Evolutionary conservation across 2,888 invertebrate species (phyloP).

Genomic region (Thyatira batis): DNA sequence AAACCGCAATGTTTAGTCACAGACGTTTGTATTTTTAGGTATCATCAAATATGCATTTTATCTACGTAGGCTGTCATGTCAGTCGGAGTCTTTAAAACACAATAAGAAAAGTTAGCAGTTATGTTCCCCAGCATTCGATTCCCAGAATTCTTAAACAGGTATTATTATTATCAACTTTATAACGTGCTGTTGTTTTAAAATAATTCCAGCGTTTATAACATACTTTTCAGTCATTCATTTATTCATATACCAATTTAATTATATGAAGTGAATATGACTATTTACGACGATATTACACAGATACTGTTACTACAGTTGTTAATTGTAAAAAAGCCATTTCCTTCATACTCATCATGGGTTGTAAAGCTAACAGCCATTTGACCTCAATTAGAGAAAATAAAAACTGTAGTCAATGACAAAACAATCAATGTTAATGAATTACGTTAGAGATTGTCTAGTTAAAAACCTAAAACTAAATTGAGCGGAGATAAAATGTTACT

Average conservation of each 20-base stretch:
- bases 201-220: too few species aligned
- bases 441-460: constrained; percentile 48
- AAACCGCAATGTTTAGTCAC: constrained; percentile 4
- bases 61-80: background rate
- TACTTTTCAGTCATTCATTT: too few species aligned
- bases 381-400: constrained; percentile 71
- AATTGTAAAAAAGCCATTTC: constrained; percentile 50
- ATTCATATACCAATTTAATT: too few species aligned
- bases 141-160: background rate
- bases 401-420: constrained; percentile 70
- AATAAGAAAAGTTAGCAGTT: background rate
- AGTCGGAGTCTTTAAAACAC: background rate
- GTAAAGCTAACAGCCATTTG: constrained; percentile 64
- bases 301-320: background rate
- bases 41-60: background rate
- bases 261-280: too few species aligned
- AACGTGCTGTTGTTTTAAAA: too few species aligned
- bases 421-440: constrained; percentile 67
- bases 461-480: constrained; percentile 5
- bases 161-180: too few species aligned
- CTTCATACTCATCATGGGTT: constrained; percentile 48
- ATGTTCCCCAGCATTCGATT: background rate
- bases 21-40: background rate
- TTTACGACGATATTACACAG: too few species aligned
- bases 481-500: background rate